Evolutionary conservation across 64 coral and sea anemone species (phyloP).

Genomic region (Dendronephthya gigantea): DNA sequence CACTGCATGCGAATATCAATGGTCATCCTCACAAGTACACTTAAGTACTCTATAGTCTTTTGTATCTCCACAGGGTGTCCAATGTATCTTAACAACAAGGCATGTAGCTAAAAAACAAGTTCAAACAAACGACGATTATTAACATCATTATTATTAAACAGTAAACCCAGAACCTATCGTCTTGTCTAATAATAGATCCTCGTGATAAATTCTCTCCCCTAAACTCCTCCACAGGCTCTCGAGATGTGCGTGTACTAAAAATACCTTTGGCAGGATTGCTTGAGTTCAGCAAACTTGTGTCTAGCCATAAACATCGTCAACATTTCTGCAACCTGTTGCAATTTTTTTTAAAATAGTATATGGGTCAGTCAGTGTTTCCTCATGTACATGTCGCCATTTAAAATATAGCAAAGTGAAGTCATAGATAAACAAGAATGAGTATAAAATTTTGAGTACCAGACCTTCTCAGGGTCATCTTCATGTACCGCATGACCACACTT

Average conservation of each 20-base stretch:
- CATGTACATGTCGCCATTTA: neutral
- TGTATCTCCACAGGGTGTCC: neutral
- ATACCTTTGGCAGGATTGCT: neutral
- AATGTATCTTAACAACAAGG: neutral
- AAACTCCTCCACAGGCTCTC: too few species aligned
- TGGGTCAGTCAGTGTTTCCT: too few species aligned
- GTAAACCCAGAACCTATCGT: too few species aligned
- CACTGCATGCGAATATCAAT: too few species aligned
- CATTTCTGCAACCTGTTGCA: neutral
- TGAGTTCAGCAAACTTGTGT: constrained; percentile 12
- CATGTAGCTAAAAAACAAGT: neutral
- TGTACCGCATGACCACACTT: constrained; percentile 92
- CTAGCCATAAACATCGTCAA: neutral
- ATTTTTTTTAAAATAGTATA: too few species aligned
- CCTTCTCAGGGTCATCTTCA: constrained; percentile 87
- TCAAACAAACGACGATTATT: neutral
- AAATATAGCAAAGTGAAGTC: too few species aligned
- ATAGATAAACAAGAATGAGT: neutral
- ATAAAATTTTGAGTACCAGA: neutral
- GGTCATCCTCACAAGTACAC: too few species aligned
- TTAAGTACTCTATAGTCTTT: too few species aligned
- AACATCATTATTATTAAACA: neutral
- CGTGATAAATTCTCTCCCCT: too few species aligned
- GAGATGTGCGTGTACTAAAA: neutral
- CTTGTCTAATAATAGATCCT: too few species aligned